Percentiles rank a stretch among this genome's conserved stretches.
Conservation (phyloP, 2,113 vertebrate genomes). For the Panurus biarmicus region DNA sequence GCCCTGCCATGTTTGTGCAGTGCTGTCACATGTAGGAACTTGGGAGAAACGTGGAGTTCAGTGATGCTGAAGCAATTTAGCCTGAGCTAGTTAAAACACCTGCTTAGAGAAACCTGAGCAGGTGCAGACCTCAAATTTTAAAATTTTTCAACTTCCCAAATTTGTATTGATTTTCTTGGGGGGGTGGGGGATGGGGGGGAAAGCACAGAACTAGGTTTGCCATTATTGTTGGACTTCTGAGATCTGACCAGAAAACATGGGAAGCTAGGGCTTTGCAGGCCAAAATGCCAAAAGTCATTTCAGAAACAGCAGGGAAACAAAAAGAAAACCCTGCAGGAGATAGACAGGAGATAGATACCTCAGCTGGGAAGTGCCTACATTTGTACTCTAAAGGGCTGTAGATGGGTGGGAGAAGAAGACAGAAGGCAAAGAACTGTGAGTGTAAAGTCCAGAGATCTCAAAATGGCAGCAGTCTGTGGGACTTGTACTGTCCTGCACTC, state of each 20-base stretch:
- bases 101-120: not conserved
- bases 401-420: not conserved
- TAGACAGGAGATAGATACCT: not conserved
- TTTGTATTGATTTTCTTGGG: not conserved
- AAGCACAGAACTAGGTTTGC: not conserved
- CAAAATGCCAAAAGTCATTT: not conserved
- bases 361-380: not conserved
- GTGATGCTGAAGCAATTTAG: not conserved
- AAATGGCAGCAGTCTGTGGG: fast-evolving
- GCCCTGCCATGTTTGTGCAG: not conserved
- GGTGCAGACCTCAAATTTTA: not conserved
- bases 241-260: not conserved
- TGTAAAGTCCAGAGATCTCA: not conserved
- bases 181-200: not conserved
- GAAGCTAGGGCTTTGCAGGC: not conserved
- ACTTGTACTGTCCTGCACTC: not conserved
- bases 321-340: not conserved
- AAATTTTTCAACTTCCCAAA: not conserved
- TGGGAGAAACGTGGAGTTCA: not conserved
- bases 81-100: not conserved
- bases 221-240: not conserved
- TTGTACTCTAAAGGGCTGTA: not conserved
- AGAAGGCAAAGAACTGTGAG: not conserved
- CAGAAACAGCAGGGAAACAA: not conserved
- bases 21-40: not conserved